Conservation (phyloP, 2,888 invertebrate genomes). For the Andrena camellia region DNA sequence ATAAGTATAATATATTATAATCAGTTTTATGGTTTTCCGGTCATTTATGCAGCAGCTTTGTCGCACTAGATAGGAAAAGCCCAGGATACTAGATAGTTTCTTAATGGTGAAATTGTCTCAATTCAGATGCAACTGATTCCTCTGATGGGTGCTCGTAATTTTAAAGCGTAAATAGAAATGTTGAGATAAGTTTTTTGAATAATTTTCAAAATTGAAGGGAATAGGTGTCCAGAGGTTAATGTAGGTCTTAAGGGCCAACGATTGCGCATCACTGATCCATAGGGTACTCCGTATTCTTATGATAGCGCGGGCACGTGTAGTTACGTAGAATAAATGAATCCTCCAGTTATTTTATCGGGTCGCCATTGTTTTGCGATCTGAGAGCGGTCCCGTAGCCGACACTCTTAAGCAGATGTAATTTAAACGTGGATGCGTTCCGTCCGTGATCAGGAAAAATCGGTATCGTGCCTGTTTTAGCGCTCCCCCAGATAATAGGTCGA, state of each 20-base stretch:
- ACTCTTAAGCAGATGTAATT: constrained; percentile 63
- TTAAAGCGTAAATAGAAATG: background rate
- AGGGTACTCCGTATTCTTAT: constrained; percentile 48
- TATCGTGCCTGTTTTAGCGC: constrained; percentile 55
- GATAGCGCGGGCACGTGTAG: constrained; percentile 50
- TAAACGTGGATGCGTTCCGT: constrained; percentile 58
- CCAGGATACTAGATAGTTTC: too few species aligned
- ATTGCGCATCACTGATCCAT: constrained; percentile 59
- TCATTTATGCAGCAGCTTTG: too few species aligned
- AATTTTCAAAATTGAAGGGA: background rate
- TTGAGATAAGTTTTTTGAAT: background rate
- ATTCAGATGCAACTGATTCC: too few species aligned
- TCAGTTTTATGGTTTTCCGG: too few species aligned
- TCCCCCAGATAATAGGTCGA: constrained; percentile 38
- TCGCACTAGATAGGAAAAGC: too few species aligned
- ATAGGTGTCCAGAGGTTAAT: background rate
- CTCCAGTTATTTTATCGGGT: constrained; percentile 61
- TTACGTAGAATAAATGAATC: constrained; percentile 69
- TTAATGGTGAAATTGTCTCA: too few species aligned
- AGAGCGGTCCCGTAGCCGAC: constrained; percentile 50
- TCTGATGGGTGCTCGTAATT: too few species aligned
- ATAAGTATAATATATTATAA: too few species aligned
- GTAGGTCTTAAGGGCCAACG: constrained; percentile 23
- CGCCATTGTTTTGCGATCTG: constrained; percentile 65
- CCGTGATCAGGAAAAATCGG: constrained; percentile 50